Evolutionary conservation across 2,888 invertebrate species (phyloP).

Genomic region (Lasius platythorax): DNA sequence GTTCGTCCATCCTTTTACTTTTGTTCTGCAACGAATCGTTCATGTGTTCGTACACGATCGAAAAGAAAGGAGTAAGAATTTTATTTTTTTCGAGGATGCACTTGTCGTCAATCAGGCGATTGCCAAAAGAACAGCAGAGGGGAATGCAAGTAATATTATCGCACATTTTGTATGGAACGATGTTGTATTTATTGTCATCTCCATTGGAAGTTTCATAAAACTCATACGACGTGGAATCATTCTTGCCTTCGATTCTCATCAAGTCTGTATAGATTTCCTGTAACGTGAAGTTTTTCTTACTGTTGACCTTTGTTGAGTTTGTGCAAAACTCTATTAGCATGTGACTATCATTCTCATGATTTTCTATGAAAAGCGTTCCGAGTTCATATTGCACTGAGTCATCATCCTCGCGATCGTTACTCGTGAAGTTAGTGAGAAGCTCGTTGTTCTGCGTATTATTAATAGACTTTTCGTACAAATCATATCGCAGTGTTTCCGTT

Average conservation of each 20-base stretch:
- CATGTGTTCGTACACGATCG: conserved; percentile 65
- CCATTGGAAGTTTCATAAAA: not conserved
- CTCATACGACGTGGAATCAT: not conserved
- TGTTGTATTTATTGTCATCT: not conserved
- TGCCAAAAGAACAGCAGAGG: conserved; percentile 73
- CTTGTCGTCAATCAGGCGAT: not conserved
- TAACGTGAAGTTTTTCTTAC: not conserved
- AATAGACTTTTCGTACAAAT: not conserved
- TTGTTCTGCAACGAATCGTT: not conserved
- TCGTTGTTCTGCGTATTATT: not conserved
- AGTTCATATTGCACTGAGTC: no score
- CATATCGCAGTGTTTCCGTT: no score
- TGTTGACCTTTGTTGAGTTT: not conserved
- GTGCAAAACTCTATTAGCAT: not conserved
- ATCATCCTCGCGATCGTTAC: no score
- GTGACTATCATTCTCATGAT: not conserved
- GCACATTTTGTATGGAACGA: not conserved
- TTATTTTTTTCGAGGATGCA: conserved; percentile 46
- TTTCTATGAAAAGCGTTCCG: no score
- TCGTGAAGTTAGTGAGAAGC: no score
- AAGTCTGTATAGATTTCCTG: not conserved
- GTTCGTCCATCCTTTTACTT: not conserved
- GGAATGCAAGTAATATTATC: conserved; percentile 50
- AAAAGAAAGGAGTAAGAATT: conserved; percentile 55
- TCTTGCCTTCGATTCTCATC: not conserved